Conservation (phyloP, 2,888 invertebrate genomes). For the Gryllus longicercus region DNA sequence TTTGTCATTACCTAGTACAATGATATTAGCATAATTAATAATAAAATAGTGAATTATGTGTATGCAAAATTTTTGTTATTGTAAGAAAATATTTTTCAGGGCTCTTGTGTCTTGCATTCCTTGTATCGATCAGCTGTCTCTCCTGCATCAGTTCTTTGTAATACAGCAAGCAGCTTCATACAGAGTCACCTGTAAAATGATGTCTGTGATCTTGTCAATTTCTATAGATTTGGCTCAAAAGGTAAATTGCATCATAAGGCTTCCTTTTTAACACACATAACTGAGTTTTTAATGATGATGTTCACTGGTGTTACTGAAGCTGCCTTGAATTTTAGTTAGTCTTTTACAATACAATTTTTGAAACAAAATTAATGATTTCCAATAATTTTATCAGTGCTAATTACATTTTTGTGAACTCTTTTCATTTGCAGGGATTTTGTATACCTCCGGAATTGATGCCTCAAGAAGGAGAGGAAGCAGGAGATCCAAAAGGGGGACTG, state of each 20-base stretch:
- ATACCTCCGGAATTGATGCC: constrained; percentile 80
- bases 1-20: too few relatives aligned
- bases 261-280: too few relatives aligned
- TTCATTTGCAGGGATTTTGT: constrained; percentile 73
- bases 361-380: too few relatives aligned
- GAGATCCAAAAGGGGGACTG: constrained; percentile 66
- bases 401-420: too few relatives aligned
- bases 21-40: too few relatives aligned
- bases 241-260: background rate
- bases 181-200: constrained; percentile 75
- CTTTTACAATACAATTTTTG: too few relatives aligned
- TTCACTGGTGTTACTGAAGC: too few relatives aligned
- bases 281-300: too few relatives aligned
- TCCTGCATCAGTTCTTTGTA: constrained; percentile 74
- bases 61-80: too few relatives aligned
- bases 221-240: background rate
- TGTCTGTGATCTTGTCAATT: constrained; percentile 51
- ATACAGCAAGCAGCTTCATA: constrained; percentile 75
- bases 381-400: too few relatives aligned
- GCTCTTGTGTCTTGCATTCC: constrained; percentile 57
- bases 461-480: constrained; percentile 63
- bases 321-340: too few relatives aligned
- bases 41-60: too few relatives aligned
- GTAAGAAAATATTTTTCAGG: constrained; percentile 41
- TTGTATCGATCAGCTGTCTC: constrained; percentile 70